Evolutionary conservation across 2,888 invertebrate species (phyloP).

Genomic region (Odontomyia ornata): DNA sequence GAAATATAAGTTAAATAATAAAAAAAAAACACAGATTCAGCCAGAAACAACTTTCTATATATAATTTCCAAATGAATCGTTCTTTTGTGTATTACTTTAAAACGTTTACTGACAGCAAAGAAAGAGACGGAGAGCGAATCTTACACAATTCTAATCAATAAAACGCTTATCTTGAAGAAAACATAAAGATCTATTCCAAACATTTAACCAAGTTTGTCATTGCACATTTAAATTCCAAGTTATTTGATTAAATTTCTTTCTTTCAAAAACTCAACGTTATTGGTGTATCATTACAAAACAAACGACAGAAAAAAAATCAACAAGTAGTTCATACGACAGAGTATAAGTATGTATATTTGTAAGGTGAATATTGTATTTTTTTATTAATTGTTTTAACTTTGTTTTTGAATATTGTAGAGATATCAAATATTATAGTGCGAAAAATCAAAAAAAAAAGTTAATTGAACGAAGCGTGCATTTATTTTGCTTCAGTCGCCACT

Average conservation of each 20-base stretch:
- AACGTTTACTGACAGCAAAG: too few species aligned
- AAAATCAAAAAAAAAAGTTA: not conserved
- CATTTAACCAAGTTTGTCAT: too few species aligned
- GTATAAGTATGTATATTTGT: not conserved
- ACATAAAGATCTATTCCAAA: too few species aligned
- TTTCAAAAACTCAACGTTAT: not conserved
- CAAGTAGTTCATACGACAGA: not conserved
- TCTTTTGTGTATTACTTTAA: too few species aligned
- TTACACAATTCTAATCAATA: too few species aligned
- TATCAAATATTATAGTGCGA: not conserved
- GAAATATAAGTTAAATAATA: not conserved
- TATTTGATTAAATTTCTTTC: too few species aligned
- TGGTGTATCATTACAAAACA: conserved; percentile 1
- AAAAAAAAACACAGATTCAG: not conserved
- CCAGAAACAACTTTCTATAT: too few species aligned
- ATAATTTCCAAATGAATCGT: too few species aligned
- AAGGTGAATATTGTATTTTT: conserved; percentile 1
- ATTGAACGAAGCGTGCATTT: not conserved
- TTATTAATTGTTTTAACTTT: not conserved
- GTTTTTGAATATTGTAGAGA: not conserved
- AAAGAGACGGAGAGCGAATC: too few species aligned
- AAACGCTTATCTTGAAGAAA: too few species aligned
- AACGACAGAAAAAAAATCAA: not conserved
- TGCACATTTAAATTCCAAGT: too few species aligned
- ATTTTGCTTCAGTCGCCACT: not conserved